Evolutionary conservation across 2,113 vertebrate species (phyloP), one percentile per base, ranked within the genome.

Genomic region (Garra rufa): DNA sequence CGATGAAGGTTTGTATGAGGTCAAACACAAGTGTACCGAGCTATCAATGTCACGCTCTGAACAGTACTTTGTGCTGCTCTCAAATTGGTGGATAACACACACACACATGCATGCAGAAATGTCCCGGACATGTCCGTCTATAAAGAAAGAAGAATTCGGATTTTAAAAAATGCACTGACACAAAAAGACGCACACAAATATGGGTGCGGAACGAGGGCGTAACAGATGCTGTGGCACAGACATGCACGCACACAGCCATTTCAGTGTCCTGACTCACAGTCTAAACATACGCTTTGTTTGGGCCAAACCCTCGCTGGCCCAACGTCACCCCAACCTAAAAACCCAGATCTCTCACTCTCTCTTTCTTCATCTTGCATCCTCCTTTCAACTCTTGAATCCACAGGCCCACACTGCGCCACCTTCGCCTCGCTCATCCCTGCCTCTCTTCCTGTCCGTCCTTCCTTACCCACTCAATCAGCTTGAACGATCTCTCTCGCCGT

Each of bases 1-100:
- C 5, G 70, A 38, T 57, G 74, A 88, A 82, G 70, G 90, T 92
- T 92, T 90, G 83, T 83, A 93, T 95, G 96, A 99, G 97, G 96
- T 97, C 97, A 97, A 96, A 94, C 97, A 97, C 96, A 97, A 96
- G 94, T 95, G 96, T 97, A 97, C 97, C 92, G 97, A 97, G 97
- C 96, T 94, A 91, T 96, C 94, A 92, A 92, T 92, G 89, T 94
- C 94, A 96, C 94, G 96, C 97, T 96, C 97, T 93, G 86, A 88
- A 91, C 89, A 95, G 96, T 97, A 97, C 97, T 96, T 96, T 95
- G 95, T 96, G 96, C 87, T 96, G 97, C 97, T 97, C 97, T 98
- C 97, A 97, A 96, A 88, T 91, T 92, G 71, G 89, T 84, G 83
- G 77, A 61, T 80, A 34, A 84, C 41, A 46, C 26, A 69, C 9